Evolutionary conservation across 1,140 invertebrate species (phyloP), one percentile per base, ranked within the genome.

Genomic region (Trichomalopsis sarcophagae): DNA sequence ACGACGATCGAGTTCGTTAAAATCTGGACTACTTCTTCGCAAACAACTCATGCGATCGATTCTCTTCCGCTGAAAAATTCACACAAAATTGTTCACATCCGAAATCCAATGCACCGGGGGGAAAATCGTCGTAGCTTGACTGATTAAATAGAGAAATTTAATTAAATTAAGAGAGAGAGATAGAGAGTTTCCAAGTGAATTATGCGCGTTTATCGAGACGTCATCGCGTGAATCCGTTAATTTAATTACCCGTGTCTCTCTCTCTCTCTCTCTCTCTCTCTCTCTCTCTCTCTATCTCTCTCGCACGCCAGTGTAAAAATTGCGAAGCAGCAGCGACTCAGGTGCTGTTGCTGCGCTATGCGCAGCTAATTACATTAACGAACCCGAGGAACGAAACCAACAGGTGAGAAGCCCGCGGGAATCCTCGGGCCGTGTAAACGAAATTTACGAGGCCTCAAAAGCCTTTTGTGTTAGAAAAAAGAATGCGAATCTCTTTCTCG

Each of bases 331-430:
- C n/a, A 17, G 62, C 80, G 74, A 13, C 81, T 75, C 47, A 82
- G 68, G 23, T 11, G n/a, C 68, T 62, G 33, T 27, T 36, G 33
- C 17, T 4, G 44, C 69, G 44, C 68, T 36, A 36, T 36, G 47
- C 33, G 14, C 17, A 23, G 77, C 77, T 86, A 86, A 86, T 86
- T 84, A 84, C 77, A 86, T 86, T 86, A 86, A 82, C 81, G 50
- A 73, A 79, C n/a, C 66, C n/a, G 74, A 33, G n/a, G 40, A 78
- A 78, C 33, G 23, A 68, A 82, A 76, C 76, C 84, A 86, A 82
- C 84, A 86, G 84, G 84, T 86, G 84, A 86, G 75, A 84, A 62
- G 68, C 66, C 75, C 82, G 30, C 74, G 68, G 76, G 76, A 82
- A 82, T 82, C 68, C 68, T 44, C 27, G 66, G 27, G 74, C 23